Evolutionary conservation across 2,797 vertebrate genomes (phyloP), one percentile per base, ranked within the genome.

Genomic region (Triplophysa bombifrons): DNA sequence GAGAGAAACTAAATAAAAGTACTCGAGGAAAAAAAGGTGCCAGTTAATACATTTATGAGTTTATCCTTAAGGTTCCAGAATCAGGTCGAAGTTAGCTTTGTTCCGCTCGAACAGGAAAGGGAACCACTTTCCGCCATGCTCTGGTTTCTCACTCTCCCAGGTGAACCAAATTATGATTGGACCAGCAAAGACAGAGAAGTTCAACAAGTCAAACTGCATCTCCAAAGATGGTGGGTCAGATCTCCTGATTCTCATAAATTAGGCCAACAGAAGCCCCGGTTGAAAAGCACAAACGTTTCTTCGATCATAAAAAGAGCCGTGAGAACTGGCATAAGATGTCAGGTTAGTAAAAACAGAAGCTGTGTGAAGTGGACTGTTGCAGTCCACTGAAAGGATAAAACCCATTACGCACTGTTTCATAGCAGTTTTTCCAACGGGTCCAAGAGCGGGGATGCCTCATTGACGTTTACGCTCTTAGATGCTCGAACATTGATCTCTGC

Each of bases 61-160:
- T 44, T 83, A 53, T 60, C 71, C 70, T 73, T 56, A 65, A 76
- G 73, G 14, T 71, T 69, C 41, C 19, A 78, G 64, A 78, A 76
- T 83, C 78, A 83, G 78, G 74, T 68, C 60, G 58, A 51, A 13
- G 72, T 76, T 81, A 71, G 78, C 55, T 72, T 80, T 63, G 60
- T 73, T 83, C 69, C 72, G 30, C 61, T 78, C 74, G 51, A 58
- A 73, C 61, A 55, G 65, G 69, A 74, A 74, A 83, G 76, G 44
- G 41, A 80, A 41, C 55, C n/a, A 76, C 78, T 77, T 80, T 70
- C 64, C 16, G 51, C 56, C 19, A 17, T 17, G 22, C 80, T 80
- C 66, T 34, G 74, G 48, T 80, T 84, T 76, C 82, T 78, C 60
- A 46, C 68, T 64, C 71, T 72, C 69, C 38, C 50, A n/a, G 30